Percentiles rank a stretch among this genome's conserved stretches.
Evolutionary conservation across 1,140 invertebrate species (phyloP).

Genomic region (Mesaphorura yosii): DNA sequence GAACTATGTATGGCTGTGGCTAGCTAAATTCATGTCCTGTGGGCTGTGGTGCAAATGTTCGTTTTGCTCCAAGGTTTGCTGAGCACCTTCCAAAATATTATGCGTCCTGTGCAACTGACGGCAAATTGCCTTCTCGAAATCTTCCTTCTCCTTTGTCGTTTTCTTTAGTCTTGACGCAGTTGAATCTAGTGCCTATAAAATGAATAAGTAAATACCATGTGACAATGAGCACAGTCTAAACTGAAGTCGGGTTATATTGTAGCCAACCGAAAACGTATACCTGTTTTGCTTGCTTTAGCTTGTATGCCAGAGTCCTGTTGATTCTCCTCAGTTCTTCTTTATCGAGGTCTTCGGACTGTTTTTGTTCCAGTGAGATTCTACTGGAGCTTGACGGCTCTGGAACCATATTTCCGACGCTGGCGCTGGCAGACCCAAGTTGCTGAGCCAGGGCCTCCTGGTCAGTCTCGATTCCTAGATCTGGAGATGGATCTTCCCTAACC

Average conservation of each 20-base stretch:
- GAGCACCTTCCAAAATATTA: constrained; percentile 23
- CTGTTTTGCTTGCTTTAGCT: constrained; percentile 23
- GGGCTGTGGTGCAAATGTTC: no score
- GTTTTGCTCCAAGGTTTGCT: constrained; percentile 24
- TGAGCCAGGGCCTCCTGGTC: constrained; percentile 17
- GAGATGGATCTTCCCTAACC: constrained; percentile 7
- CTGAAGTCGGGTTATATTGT: background rate
- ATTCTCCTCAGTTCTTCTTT: constrained; percentile 3
- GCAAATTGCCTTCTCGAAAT: constrained; percentile 28
- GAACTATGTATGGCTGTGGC: no score
- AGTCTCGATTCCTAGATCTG: constrained; percentile 30
- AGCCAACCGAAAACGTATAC: no score
- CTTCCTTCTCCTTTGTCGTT: constrained; percentile 22
- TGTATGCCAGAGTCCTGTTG: constrained; percentile 19
- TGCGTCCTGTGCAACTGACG: constrained; percentile 28
- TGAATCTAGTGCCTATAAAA: constrained; percentile 18
- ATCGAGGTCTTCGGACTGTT: no score
- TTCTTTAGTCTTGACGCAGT: constrained; percentile 18
- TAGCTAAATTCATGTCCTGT: no score
- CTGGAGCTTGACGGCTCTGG: constrained; percentile 10
- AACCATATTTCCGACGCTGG: background rate
- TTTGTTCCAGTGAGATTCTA: no score
- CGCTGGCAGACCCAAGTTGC: constrained; percentile 5
- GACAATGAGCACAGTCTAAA: background rate
- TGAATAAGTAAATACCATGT: background rate